Evolutionary conservation across 2,888 invertebrate genomes (phyloP).

Genomic region (Spicauda simplicius): DNA sequence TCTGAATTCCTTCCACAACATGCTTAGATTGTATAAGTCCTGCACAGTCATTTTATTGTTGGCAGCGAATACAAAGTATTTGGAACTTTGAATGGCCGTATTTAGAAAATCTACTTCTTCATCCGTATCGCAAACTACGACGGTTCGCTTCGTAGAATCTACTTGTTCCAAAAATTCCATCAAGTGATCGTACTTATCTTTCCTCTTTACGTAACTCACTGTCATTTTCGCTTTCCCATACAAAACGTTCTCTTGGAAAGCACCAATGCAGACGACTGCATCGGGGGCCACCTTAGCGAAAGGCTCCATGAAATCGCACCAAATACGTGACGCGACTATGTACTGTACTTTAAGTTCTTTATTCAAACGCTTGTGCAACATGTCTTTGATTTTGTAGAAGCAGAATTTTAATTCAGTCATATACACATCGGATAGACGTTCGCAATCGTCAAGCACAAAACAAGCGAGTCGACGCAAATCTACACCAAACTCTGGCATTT

Average conservation of each 20-base stretch:
- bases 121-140: constrained; percentile 86
- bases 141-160: constrained; percentile 76
- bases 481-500: constrained; percentile 66
- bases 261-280: constrained; percentile 88
- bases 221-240: constrained; percentile 85
- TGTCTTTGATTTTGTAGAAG: constrained; percentile 68
- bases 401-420: constrained; percentile 71
- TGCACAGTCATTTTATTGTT: constrained; percentile 68
- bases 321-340: constrained; percentile 85
- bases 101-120: constrained; percentile 81
- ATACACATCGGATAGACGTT: constrained; percentile 85
- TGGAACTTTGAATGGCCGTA: constrained; percentile 51
- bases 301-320: constrained; percentile 85
- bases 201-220: constrained; percentile 63
- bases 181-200: constrained; percentile 71
- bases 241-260: constrained; percentile 90
- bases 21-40: constrained; percentile 66
- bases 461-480: constrained; percentile 87
- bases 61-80: constrained; percentile 59
- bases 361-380: constrained; percentile 68
- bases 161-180: constrained; percentile 77
- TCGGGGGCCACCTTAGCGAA: constrained; percentile 83
- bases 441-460: constrained; percentile 89
- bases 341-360: constrained; percentile 83
- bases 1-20: constrained; percentile 66